Base-by-base conservation (phyloP, 2,113 vertebrate species). In the Spea multiplicata region DNA sequence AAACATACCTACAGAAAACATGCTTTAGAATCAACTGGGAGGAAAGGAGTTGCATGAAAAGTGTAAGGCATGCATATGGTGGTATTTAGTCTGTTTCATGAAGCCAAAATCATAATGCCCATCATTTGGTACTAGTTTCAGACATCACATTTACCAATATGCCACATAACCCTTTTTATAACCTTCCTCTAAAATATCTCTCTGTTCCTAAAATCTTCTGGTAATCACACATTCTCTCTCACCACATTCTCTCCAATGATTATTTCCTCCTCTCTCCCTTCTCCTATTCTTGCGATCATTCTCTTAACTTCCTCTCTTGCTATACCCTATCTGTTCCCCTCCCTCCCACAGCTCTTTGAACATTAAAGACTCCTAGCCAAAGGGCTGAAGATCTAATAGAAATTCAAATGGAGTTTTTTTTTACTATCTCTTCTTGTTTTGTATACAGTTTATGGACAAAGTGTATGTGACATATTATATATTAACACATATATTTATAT, bases 291-390 rank as follows among this genome's bases (percentile, higher is more conserved):
- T 49, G 62, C 70, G 62, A 49, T 75, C 45, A 71, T 49, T 74
- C 49, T 59, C 46, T 50, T 46, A 49, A 10, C 45, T 53, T 62
- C 71, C 8, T 72, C 17, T 52, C 53, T 55, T 12, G 50, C 6
- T 8, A 59, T 59, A 59, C 44, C 17, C 17, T 62, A 16, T 16
- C 46, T 2, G 44, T 66, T 64, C 53, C 61, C 50, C 72, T 70
- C 66, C 77, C n/a, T 80, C 78, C 57, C 78, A 67, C 64, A 80
- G 71, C 71, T 80, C 71, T 80, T 80, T 80, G 78, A 80, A 80
- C 78, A 80, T 80, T 80, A 74, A 80, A 80, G 71, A 80, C 78
- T 80, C 46, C 71, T 80, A 80, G 78, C 78, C 78, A 80, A 79
- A 62, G 78, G 78, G 71, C 78, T 80, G 71, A 74, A 65, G 65